These are phyloP conservation scores for Erpornis zantholeuca DNA, from an alignment of 2,113 vertebrate species.

Conservation along the genomic window DNA sequence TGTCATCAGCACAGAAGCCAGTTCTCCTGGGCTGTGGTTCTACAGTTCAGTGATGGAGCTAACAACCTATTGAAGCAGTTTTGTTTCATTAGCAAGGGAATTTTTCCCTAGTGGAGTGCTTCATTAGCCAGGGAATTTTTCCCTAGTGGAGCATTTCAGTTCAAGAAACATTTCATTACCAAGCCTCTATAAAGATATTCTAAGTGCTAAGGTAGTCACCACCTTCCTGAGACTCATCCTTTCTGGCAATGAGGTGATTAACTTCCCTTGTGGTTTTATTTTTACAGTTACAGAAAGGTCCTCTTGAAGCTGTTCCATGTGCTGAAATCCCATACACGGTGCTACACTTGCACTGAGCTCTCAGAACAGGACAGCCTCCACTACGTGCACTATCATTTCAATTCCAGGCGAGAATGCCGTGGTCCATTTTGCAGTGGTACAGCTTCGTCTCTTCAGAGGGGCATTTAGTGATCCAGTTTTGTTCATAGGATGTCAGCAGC, in stretches of 20 bases:
- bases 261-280: neutral
- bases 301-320: neutral
- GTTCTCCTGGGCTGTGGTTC: neutral
- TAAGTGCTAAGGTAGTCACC: conserved; percentile 10
- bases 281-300: neutral
- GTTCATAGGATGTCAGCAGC: neutral
- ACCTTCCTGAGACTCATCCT: neutral
- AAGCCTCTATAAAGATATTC: neutral
- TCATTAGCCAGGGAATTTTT: conserved; percentile 47
- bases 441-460: neutral
- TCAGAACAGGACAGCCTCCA: neutral
- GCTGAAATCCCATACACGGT: neutral
- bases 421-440: neutral
- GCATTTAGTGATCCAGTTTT: neutral
- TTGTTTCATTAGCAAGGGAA: conserved; percentile 47
- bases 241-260: neutral
- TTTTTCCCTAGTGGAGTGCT: conserved; percentile 22
- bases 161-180: conserved; percentile 18
- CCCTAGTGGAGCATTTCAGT: conserved; percentile 17
- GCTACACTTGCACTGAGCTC: neutral
- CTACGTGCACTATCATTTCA: neutral
- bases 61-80: conserved; percentile 29
- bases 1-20: neutral
- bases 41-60: neutral
- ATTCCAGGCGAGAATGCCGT: neutral